Base-by-base conservation (phyloP, 2,113 vertebrate species). In the Rafetus swinhoei region DNA sequence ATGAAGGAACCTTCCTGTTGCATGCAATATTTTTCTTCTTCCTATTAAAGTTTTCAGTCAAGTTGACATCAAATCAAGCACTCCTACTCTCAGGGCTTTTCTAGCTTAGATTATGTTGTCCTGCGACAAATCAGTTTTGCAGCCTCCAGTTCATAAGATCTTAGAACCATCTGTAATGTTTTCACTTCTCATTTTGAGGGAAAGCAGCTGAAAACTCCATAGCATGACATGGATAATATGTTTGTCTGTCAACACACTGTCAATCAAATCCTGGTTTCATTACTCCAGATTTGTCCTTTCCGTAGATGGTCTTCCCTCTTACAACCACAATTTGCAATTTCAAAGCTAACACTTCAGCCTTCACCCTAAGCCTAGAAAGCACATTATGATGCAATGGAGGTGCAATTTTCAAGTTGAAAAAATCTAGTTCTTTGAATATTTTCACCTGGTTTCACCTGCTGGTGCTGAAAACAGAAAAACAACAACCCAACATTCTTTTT, bases 241-340 rank as follows among this genome's bases (percentile, higher is more conserved):
- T 86, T 86, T 87, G 80, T 82, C 92, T 93, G 53, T 76, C 80
- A 95, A 65, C n/a, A 54, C 24, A 35, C 87, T 96, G 95, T 87
- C 96, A 96, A 27, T 97, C 95, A 96, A 86, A 92, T 84, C 88
- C 72, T 77, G 79, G 35, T 93, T 95, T 95, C 85, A 96, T 96
- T 96, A 90, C 74, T 86, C 80, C 81, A 55, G 24, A 65, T 92
- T 91, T 95, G 74, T 94, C 86, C 32, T 95, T 95, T 88, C 56
- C 56, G 85, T 55, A 94, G 84, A 89, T 21, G 88, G 89, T 95
- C 79, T 24, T 91, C 35, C 94, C 90, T 29, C 81, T 92, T 92
- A 53, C 54, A 87, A 94, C 92, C 85, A 96, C 93, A 94, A 96
- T 93, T 92, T 90, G 24, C 74, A 50, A 19, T 87, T 79, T 7